A percentile compares a stretch with the other conserved stretches of the same genome.
These are phyloP conservation scores for Rhagophthalmus giganteus DNA, from an alignment of 2,888 invertebrate genomes.

Conservation along the genomic window DNA sequence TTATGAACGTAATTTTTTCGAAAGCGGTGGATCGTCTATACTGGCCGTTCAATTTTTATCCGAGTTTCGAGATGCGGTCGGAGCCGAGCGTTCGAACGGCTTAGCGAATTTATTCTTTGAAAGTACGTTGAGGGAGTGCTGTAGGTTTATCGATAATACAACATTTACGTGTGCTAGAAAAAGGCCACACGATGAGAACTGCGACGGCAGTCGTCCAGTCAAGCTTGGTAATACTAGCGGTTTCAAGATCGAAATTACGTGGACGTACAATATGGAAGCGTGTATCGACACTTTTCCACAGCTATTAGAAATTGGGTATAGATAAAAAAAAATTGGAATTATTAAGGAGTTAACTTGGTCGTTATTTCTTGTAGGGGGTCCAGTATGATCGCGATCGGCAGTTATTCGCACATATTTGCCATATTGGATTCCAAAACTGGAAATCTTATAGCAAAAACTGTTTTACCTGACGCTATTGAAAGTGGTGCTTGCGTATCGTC, in stretches of 20 bases:
- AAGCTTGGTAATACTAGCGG: background rate
- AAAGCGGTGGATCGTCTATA: constrained; percentile 73
- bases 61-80: constrained; percentile 57
- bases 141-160: constrained; percentile 38
- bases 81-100: constrained; percentile 54
- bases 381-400: constrained; percentile 62
- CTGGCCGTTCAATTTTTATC: constrained; percentile 66
- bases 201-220: no score
- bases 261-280: constrained; percentile 70
- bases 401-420: constrained; percentile 73
- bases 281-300: constrained; percentile 83
- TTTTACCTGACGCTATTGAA: constrained; percentile 73
- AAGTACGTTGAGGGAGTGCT: constrained; percentile 52
- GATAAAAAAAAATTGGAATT: constrained; percentile 21
- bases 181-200: no score
- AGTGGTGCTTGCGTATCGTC: constrained; percentile 55
- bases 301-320: constrained; percentile 59
- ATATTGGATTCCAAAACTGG: constrained; percentile 64
- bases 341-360: background rate
- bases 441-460: constrained; percentile 54
- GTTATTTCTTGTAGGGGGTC: constrained; percentile 3
- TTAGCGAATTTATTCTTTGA: constrained; percentile 62
- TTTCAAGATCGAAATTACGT: constrained; percentile 45
- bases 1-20: constrained; percentile 58
- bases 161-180: no score